Evolutionary conservation across 1,140 invertebrate genomes (phyloP).

Genomic region (Phthorimaea operculella): DNA sequence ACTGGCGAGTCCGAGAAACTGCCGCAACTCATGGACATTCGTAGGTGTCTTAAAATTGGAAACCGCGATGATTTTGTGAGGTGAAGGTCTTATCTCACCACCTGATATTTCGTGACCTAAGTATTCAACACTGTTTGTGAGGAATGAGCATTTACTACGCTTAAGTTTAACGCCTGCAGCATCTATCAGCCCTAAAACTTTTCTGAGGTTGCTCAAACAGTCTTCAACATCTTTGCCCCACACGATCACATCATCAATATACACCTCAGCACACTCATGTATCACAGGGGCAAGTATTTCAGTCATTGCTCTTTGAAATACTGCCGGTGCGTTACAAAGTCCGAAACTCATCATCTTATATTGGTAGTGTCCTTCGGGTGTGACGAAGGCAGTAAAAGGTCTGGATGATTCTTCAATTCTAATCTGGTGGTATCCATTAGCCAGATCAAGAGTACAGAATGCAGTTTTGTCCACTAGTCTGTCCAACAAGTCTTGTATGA

Average conservation of each 20-base stretch:
- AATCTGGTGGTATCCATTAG: slow-evolving; percentile 21
- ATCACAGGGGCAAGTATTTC: background rate
- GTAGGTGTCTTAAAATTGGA: background rate
- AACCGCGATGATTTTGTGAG: background rate
- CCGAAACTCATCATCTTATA: background rate
- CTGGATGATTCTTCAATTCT: slow-evolving; percentile 5
- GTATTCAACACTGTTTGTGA: slow-evolving; percentile 3
- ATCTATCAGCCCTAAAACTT: background rate
- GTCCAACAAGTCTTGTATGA: slow-evolving; percentile 32
- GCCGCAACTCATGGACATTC: background rate
- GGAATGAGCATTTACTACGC: background rate
- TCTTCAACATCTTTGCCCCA: background rate
- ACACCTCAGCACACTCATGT: slow-evolving; percentile 2
- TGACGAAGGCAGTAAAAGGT: background rate
- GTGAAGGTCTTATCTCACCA: slow-evolving; percentile 3
- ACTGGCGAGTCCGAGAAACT: background rate
- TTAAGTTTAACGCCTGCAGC: slow-evolving; percentile 1
- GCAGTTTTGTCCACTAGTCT: slow-evolving; percentile 6
- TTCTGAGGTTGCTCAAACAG: background rate
- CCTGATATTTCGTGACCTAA: background rate
- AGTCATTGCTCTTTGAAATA: slow-evolving; percentile 7
- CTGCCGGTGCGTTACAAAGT: background rate
- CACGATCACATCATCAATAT: slow-evolving; percentile 4
- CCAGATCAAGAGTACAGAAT: slow-evolving; percentile 16
- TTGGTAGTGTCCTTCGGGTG: slow-evolving; percentile 4